Conservation (phyloP, 2,113 vertebrate genomes). For the Microcebus ravelobensis region DNA sequence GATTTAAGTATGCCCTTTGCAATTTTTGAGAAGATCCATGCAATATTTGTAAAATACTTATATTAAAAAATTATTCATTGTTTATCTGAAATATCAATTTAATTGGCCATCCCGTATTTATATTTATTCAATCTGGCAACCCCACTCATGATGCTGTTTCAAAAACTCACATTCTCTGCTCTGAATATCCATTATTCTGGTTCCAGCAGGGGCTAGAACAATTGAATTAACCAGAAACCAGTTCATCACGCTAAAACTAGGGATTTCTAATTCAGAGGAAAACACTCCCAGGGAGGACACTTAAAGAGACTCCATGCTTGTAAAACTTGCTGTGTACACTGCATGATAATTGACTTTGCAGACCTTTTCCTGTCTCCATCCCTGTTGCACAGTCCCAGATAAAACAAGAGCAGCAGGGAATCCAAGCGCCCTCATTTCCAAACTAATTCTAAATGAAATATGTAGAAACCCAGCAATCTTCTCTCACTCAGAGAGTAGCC, state of each 20-base stretch:
- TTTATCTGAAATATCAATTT: conserved; percentile 29
- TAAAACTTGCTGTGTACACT: background rate
- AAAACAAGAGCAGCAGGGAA: conserved; percentile 45
- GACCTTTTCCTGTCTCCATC: background rate
- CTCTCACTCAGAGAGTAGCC: background rate
- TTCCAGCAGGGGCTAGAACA: conserved; percentile 19
- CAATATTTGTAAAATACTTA: background rate
- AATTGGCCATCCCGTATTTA: background rate
- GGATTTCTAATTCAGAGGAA: conserved; percentile 50
- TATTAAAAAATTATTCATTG: background rate
- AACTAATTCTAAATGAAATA: background rate
- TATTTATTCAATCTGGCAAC: conserved; percentile 22
- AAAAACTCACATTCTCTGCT: conserved; percentile 32
- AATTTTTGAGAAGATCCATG: background rate
- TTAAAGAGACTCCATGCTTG: background rate
- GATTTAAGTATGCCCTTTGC: background rate
- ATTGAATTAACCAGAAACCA: conserved; percentile 53
- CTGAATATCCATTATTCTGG: conserved; percentile 34
- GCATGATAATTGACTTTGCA: background rate
- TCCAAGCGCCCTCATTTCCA: conserved; percentile 32
- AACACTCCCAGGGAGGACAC: conserved; percentile 1
- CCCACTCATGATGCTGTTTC: background rate
- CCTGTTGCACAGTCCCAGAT: background rate
- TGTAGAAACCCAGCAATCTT: background rate
- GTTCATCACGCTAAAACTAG: conserved; percentile 54